These are phyloP conservation scores for Actias luna DNA, from an alignment of 2,888 invertebrate genomes.

Conservation along the genomic window DNA sequence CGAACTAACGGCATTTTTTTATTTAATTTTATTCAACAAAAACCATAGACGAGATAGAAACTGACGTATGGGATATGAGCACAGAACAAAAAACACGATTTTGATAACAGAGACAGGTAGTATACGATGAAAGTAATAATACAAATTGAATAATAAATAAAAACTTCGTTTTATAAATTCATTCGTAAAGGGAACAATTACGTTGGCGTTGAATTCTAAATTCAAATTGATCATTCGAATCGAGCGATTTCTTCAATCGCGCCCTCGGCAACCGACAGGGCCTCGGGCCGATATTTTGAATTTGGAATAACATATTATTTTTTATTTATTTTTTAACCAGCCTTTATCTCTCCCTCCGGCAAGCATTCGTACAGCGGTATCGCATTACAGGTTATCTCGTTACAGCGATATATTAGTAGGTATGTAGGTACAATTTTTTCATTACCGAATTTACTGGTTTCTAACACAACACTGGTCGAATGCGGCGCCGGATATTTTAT, in stretches of 20 bases:
- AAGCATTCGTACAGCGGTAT: slow-evolving; percentile 71
- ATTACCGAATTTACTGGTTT: slow-evolving; percentile 61
- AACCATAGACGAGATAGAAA: slow-evolving; percentile 65
- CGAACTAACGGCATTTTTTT: slow-evolving; percentile 73
- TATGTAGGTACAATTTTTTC: slow-evolving; percentile 46
- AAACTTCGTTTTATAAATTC: background rate
- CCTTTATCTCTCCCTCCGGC: slow-evolving; percentile 72
- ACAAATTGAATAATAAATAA: background rate
- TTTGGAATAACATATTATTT: slow-evolving; percentile 63
- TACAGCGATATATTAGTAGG: slow-evolving; percentile 62
- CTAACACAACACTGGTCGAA: slow-evolving; percentile 38
- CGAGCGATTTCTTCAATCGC: slow-evolving; percentile 18
- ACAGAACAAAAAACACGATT: slow-evolving; percentile 45
- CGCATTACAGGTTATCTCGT: slow-evolving; percentile 76
- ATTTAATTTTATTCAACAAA: slow-evolving; percentile 63
- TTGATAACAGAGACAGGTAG: slow-evolving; percentile 34
- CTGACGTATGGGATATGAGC: slow-evolving; percentile 70
- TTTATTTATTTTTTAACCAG: slow-evolving; percentile 51
- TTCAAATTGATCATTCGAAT: slow-evolving; percentile 22
- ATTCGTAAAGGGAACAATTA: slow-evolving; percentile 4
- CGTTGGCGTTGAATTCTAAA: slow-evolving; percentile 12
- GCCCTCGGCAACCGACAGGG: slow-evolving; percentile 26
- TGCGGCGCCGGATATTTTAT: slow-evolving; percentile 64
- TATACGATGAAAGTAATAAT: background rate
- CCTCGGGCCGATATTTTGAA: slow-evolving; percentile 66